Conservation (phyloP, 2,113 vertebrate species). For the Corythornis cristatus region DNA sequence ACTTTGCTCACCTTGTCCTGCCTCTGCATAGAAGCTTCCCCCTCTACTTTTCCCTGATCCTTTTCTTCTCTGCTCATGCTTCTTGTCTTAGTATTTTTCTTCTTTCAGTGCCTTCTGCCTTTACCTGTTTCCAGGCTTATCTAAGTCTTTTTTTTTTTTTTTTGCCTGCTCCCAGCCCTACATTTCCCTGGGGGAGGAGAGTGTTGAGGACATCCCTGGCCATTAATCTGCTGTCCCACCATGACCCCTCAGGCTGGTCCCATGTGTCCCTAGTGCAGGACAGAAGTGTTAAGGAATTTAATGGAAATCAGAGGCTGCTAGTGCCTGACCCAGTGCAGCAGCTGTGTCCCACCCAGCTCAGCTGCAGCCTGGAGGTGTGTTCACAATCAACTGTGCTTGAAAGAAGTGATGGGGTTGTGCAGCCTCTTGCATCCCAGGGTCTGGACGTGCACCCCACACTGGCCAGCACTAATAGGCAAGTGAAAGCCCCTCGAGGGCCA, state of each 20-base stretch:
- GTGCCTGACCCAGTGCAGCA: fast-evolving
- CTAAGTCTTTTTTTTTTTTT: neutral
- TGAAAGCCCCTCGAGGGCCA: constrained; percentile 19
- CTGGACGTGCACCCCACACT: neutral
- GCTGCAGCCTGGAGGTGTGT: neutral
- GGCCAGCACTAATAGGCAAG: constrained; percentile 29
- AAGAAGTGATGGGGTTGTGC: neutral
- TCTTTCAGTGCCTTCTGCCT: neutral
- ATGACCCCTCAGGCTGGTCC: neutral
- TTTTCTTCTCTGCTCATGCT: neutral
- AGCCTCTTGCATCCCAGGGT: neutral
- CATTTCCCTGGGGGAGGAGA: neutral
- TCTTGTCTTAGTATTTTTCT: neutral
- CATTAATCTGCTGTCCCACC: neutral
- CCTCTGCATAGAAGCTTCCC: neutral
- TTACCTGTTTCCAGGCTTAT: neutral
- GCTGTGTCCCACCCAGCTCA: neutral
- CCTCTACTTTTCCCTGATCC: neutral
- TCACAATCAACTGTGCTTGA: neutral
- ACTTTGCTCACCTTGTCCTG: neutral
- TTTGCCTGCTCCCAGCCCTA: neutral
- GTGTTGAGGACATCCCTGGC: neutral
- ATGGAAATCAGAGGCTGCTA: neutral
- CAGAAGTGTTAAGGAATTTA: neutral
- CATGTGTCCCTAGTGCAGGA: fast-evolving